phyloP scores from a whole-genome alignment of 2,888 invertebrate species.

The Pachycephus smyrnensis region DNA sequence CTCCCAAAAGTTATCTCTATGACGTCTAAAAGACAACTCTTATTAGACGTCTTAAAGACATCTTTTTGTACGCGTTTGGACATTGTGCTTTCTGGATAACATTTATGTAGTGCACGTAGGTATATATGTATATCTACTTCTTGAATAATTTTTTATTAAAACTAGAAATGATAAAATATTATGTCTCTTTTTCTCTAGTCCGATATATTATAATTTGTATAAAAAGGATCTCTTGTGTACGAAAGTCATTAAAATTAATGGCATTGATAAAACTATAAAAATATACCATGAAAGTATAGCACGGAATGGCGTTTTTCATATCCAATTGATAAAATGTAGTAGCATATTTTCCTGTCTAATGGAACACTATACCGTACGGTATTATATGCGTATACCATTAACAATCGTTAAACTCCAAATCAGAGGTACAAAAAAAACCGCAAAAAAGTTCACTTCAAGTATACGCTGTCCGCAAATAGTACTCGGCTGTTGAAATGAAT shows the following conservation, averaged over 20 bases:
- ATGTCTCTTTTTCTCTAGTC: not conserved
- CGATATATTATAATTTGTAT: not conserved
- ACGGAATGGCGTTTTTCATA: not conserved
- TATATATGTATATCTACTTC: no score
- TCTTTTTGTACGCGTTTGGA: not conserved
- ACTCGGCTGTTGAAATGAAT: not conserved
- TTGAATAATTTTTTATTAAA: no score
- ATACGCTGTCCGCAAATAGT: not conserved
- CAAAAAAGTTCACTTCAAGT: constrained; percentile 7
- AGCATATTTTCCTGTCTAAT: not conserved
- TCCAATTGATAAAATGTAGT: not conserved
- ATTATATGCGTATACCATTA: not conserved
- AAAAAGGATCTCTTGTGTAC: not conserved
- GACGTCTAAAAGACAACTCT: not conserved
- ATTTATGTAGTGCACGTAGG: no score
- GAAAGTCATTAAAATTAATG: not conserved
- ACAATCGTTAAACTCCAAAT: not conserved
- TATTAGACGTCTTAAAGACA: not conserved
- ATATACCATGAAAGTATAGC: not conserved
- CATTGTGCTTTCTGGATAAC: not conserved
- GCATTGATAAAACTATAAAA: not conserved
- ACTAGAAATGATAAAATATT: not conserved
- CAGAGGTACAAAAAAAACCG: not conserved
- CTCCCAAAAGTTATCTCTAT: not conserved
- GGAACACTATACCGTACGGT: no score